Conservation (phyloP, 2,797 vertebrate genomes). For the Phoebastria nigripes region DNA sequence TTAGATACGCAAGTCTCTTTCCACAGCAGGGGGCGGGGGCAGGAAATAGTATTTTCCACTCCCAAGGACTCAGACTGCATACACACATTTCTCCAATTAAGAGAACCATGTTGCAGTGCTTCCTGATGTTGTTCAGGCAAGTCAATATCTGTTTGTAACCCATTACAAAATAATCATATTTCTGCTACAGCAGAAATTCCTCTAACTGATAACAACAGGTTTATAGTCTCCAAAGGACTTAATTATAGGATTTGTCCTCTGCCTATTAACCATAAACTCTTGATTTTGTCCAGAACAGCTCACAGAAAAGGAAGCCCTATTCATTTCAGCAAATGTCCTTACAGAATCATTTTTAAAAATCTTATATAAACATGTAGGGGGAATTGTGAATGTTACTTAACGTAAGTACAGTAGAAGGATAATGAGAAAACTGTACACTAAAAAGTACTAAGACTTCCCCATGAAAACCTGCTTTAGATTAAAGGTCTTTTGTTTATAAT, state of each 20-base stretch:
- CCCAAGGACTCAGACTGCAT: neutral
- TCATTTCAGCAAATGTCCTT: neutral
- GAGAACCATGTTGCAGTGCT: neutral
- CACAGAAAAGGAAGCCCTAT: neutral
- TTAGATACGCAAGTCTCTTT: neutral
- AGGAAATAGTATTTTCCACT: too few relatives aligned
- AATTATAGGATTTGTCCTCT: neutral
- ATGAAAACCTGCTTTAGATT: neutral
- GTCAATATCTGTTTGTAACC: neutral
- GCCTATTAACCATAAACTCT: neutral
- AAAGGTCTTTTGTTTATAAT: neutral
- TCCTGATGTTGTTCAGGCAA: neutral
- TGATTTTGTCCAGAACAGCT: neutral
- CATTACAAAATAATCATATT: neutral
- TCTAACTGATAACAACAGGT: neutral
- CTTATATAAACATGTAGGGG: neutral
- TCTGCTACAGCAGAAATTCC: neutral
- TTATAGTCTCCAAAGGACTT: neutral
- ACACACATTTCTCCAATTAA: neutral
- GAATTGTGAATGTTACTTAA: neutral
- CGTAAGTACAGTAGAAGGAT: neutral
- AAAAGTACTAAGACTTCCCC: neutral
- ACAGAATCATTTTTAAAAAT: neutral
- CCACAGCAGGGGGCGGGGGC: rapidly evolving
- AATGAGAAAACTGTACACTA: neutral